phyloP scores from a whole-genome alignment of 1,140 invertebrate species.

The Helicoverpa armigera region DNA sequence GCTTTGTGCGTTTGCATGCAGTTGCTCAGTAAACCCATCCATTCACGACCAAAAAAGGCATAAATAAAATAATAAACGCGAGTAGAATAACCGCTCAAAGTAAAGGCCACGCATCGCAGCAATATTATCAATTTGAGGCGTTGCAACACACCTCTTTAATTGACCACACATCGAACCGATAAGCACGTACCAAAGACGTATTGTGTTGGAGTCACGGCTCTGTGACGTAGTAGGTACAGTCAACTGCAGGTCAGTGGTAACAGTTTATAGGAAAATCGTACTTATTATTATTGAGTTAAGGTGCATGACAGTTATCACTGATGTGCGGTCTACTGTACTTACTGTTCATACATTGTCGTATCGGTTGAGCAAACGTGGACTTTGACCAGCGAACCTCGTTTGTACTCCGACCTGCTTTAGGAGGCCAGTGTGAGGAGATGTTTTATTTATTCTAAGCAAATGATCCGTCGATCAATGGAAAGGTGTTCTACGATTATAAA shows the following conservation, averaged over 20 bases:
- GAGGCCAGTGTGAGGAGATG: constrained; percentile 35
- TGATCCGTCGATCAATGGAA: not conserved
- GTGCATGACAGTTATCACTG: too few relatives aligned
- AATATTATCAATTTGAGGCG: constrained; percentile 40
- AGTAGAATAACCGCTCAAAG: not conserved
- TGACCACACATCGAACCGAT: constrained; percentile 33
- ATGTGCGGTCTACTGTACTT: not conserved
- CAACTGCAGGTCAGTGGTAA: too few relatives aligned
- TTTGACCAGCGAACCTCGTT: not conserved
- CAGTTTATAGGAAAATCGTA: too few relatives aligned
- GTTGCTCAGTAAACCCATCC: not conserved
- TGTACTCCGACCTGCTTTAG: constrained; percentile 8
- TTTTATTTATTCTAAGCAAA: constrained; percentile 28
- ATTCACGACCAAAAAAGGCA: not conserved
- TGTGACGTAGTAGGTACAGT: not conserved
- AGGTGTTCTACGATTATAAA: not conserved
- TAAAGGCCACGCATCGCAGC: constrained; percentile 14
- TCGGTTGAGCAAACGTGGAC: constrained; percentile 36
- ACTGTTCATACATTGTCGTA: not conserved
- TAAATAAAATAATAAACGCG: not conserved
- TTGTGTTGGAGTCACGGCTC: constrained; percentile 34
- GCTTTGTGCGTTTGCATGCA: not conserved
- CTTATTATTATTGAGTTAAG: too few relatives aligned
- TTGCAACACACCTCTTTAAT: constrained; percentile 47
- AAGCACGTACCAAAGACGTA: constrained; percentile 38